These are phyloP conservation scores for Drosophila murphyi DNA, from an alignment of 1,140 invertebrate species.

Conservation along the genomic window DNA sequence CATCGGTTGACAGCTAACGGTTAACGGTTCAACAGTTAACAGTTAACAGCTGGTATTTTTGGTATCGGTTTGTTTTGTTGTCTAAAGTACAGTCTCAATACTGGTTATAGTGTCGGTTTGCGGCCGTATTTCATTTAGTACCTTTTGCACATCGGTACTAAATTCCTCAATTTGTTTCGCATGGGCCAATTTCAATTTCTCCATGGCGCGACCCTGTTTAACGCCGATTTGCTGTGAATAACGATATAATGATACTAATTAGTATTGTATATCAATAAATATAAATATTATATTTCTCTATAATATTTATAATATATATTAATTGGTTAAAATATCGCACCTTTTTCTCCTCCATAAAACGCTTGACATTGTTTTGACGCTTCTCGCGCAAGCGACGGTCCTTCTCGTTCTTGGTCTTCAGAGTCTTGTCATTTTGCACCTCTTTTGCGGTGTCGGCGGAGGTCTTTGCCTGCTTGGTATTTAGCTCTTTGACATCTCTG, in stretches of 20 bases:
- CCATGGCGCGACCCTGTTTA: constrained; percentile 96
- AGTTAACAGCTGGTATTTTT: constrained; percentile 8
- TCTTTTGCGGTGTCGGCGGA: constrained; percentile 98
- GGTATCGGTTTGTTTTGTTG: constrained; percentile 33
- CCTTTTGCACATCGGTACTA: constrained; percentile 95
- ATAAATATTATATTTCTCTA: too few relatives aligned
- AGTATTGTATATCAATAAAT: not conserved
- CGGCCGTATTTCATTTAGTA: constrained; percentile 85
- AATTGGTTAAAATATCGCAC: constrained; percentile 66
- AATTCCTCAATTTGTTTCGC: constrained; percentile 96
- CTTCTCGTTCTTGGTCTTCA: constrained; percentile 98
- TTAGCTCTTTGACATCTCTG: constrained; percentile 98
- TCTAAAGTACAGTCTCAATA: constrained; percentile 84
- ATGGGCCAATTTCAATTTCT: constrained; percentile 96
- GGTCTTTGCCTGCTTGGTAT: constrained; percentile 96
- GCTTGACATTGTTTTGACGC: constrained; percentile 99
- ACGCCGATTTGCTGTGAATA: constrained; percentile 89
- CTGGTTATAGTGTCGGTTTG: constrained; percentile 82
- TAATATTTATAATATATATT: too few relatives aligned
- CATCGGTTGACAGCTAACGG: constrained; percentile 19
- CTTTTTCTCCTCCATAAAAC: constrained; percentile 99
- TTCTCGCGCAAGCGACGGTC: constrained; percentile 97
- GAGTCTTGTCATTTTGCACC: constrained; percentile 97
- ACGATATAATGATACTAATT: constrained; percentile 18
- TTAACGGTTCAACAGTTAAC: constrained; percentile 13